Evolutionary conservation across 2,888 invertebrate genomes (phyloP), one percentile per base, ranked within the genome.

Genomic region (Lamellibrachia columna): DNA sequence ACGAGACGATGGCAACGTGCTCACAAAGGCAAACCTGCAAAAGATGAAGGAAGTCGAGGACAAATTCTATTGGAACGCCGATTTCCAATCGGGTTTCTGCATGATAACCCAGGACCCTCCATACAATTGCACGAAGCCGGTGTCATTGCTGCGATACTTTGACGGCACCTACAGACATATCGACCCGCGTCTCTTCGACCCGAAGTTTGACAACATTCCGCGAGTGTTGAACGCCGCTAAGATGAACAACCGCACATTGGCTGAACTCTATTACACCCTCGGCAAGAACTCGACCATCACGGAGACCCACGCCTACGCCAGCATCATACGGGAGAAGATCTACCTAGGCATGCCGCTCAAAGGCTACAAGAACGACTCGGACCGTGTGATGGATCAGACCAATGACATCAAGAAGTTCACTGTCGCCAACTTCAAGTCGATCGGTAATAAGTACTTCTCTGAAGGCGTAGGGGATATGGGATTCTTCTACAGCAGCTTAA

Each of bases 21-120:
- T 95, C 92, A 95, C 95, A 0, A 93, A 93, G 92, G 92, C 93
- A 4, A 94, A 94, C 91, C 93, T 95, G 7, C 91, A 94, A 90
- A 91, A 90, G 53, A 95, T 95, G 52, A 92, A 94, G 75, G 91
- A 93, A 4, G 94, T 95, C 3, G 95, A 95, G 92, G 93, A 94
- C 28, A 90, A 91, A 60, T 93, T 93, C 90, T 92, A 53, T 52
- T 55, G 91, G 90, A 91, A 93, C 40, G 60, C 92, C 3, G 92
- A 93, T 40, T 93, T 91, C 90, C 93, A 92, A 53, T 53, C 53
- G 58, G n/a, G 40, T n/a, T 91, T 91, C 91, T 91, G 91, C 55
- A 53, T 55, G 91, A 8, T 15, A 53, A 40, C 11, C 90, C 0
- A 15, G 11, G 3, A 7, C 9, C 0, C 53, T 2, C 9, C 60